phyloP scores from a whole-genome alignment of 53 echinoderm and acorn worm genomes.

The Apostichopus leukothele region DNA sequence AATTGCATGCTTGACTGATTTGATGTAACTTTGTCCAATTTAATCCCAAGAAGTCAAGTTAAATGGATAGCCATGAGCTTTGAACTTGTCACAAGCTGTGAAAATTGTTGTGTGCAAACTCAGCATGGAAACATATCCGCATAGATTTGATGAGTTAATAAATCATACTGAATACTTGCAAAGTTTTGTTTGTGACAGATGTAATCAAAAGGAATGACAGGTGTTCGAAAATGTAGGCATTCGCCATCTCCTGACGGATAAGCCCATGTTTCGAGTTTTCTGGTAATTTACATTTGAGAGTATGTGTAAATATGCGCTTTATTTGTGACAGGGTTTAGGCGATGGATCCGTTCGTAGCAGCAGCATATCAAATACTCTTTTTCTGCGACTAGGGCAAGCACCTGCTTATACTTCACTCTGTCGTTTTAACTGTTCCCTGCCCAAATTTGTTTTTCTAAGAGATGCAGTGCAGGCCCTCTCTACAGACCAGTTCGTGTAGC shows the following conservation, averaged over 20 bases:
- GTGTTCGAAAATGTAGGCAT: constrained; percentile 34
- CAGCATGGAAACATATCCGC: constrained; percentile 27
- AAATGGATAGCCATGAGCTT: constrained; percentile 17
- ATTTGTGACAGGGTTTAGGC: neutral
- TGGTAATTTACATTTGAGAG: constrained; percentile 19
- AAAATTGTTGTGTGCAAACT: constrained; percentile 41
- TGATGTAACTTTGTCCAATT: constrained; percentile 7
- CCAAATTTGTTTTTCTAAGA: neutral
- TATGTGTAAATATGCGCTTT: constrained; percentile 4
- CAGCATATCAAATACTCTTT: constrained; percentile 2
- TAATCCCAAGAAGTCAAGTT: neutral
- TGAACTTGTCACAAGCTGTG: constrained; percentile 39
- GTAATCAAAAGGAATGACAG: constrained; percentile 38
- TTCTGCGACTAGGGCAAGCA: neutral
- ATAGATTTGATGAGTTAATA: constrained; percentile 42
- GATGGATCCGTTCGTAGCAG: neutral
- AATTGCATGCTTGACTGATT: neutral
- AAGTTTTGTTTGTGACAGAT: constrained; percentile 37
- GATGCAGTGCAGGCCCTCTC: neutral
- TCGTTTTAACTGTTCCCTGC: neutral
- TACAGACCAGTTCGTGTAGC: neutral
- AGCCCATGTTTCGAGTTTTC: constrained; percentile 31
- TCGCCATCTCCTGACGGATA: constrained; percentile 6
- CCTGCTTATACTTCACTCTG: constrained; percentile 13
- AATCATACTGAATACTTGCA: constrained; percentile 34